These are phyloP conservation scores for Machimus atricapillus DNA, from an alignment of 2,888 invertebrate genomes.

Conservation along the genomic window DNA sequence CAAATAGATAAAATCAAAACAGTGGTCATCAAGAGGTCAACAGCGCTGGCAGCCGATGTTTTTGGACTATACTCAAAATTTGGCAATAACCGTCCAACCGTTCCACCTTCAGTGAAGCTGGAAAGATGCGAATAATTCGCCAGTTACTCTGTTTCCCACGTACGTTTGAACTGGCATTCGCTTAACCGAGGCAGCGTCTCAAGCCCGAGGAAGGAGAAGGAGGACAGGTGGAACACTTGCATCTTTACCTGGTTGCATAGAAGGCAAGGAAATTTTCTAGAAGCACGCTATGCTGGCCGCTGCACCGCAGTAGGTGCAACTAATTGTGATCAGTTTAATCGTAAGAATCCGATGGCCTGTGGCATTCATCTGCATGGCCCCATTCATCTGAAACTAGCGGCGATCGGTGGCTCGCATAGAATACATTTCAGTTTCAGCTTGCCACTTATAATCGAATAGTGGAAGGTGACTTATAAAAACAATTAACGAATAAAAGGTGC, in stretches of 20 bases:
- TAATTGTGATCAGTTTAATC: not conserved
- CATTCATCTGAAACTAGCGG: not conserved
- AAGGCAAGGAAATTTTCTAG: not conserved
- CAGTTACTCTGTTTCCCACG: not conserved
- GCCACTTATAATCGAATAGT: not conserved
- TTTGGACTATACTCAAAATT: not conserved
- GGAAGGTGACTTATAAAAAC: not conserved
- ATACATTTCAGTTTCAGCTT: not conserved
- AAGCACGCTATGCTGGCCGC: not conserved
- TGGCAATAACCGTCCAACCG: not conserved
- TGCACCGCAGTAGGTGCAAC: not conserved
- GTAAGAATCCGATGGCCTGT: not conserved
- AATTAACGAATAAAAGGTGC: not conserved
- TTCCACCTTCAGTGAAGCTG: not conserved
- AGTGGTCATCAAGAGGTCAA: not conserved
- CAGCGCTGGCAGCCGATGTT: not conserved
- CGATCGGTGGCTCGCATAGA: not conserved
- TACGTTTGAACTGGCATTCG: not conserved
- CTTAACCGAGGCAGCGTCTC: not conserved
- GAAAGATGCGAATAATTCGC: not conserved
- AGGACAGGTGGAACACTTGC: not conserved
- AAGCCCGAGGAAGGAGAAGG: not conserved
- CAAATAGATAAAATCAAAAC: not conserved
- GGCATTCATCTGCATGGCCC: slow-evolving; percentile 9
- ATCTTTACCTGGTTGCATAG: not conserved